phyloP scores from a whole-genome alignment of 2,113 vertebrate species.

The Melanerpes aurifrons region DNA sequence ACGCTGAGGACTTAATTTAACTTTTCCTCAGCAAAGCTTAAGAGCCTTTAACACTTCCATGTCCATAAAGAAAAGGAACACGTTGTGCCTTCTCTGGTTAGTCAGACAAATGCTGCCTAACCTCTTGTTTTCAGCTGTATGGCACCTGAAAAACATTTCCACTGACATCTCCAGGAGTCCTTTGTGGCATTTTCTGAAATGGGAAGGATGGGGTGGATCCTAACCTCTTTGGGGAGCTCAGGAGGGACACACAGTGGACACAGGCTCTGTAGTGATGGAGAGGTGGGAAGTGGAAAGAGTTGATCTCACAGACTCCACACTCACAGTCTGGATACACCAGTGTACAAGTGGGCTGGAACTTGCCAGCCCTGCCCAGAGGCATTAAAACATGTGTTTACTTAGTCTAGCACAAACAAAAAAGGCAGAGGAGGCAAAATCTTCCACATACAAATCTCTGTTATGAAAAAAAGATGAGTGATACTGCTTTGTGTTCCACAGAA shows the following conservation, averaged over 20 bases:
- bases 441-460: background rate
- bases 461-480: background rate
- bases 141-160: background rate
- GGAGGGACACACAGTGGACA: background rate
- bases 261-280: background rate
- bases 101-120: background rate
- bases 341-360: background rate
- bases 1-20: background rate
- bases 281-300: background rate
- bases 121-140: background rate
- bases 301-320: background rate
- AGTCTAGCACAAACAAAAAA: background rate
- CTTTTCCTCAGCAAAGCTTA: background rate
- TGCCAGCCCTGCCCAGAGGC: background rate
- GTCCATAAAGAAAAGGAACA: background rate
- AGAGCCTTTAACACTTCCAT: background rate
- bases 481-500: background rate
- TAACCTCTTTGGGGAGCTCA: fast-evolving
- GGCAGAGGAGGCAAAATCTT: background rate
- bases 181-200: background rate
- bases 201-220: background rate
- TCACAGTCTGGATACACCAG: fast-evolving
- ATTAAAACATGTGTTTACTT: background rate
- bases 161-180: background rate
- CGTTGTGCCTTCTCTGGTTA: background rate